Evolutionary conservation across 2,797 vertebrate species (phyloP), one percentile per base, ranked within the genome.

Genomic region (Danio jaintianensis): DNA sequence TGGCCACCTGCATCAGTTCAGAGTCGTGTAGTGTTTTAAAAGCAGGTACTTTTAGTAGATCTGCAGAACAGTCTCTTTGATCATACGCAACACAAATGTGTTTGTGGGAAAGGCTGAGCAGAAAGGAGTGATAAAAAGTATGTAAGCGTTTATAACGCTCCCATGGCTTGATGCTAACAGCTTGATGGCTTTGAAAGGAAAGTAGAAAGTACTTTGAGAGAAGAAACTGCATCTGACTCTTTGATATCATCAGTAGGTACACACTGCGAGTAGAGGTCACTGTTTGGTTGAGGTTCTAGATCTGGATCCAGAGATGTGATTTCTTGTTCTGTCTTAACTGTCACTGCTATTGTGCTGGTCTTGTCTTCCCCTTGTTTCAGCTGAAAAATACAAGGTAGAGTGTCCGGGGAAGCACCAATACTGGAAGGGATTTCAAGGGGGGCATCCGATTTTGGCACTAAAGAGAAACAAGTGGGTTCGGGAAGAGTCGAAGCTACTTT

Each of bases 11-110:
- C 69, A 73, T 73, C 29, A 53, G 77, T 63, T 61, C 67, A 73
- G 55, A 80, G 69, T 59, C 38, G 74, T 76, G 80, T 86, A 87
- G 83, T 85, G 85, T 87, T 83, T 78, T 43, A 76, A 75, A 78
- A 75, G 50, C 62, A 78, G 38, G 68, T 56, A 62, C 48, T 79
- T 29, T 29, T 40, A 10, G 82, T 36, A 83, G 64, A 81, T 56
- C 59, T 58, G 40, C 16, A 29, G 12, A 20, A 69, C 38, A 8
- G 78, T 78, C 72, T 61, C 18, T 71, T 75, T 68, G 72, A 74
- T 53, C 69, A 47, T 61, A 62, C 12, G 29, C 29, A 72, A 79
- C 16, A 13, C 43, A 18, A 22, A 63, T 13, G 15, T 78, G 66
- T 45, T 29, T 38, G 16, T 1, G 15, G n/a, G 58, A 16, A 72